Conservation (phyloP, 2,797 vertebrate genomes). For the Anableps anableps region DNA sequence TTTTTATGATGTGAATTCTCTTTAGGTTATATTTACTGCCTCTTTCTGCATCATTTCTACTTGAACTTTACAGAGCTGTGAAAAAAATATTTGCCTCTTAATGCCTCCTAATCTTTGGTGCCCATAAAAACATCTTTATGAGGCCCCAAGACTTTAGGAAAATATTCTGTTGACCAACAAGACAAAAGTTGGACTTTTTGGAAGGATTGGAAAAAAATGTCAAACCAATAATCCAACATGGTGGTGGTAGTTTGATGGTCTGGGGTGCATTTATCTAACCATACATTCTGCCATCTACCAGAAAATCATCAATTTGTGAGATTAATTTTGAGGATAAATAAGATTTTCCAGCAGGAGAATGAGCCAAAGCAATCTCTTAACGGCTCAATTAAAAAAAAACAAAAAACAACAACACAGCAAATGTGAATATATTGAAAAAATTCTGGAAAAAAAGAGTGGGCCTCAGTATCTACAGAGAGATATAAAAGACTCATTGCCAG, state of each 20-base stretch:
- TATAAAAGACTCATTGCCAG: too few species aligned
- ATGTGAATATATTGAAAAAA: too few species aligned
- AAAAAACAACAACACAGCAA: too few species aligned
- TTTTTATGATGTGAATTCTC: neutral
- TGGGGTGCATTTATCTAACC: neutral
- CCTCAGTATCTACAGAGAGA: too few species aligned
- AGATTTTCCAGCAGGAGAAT: too few species aligned
- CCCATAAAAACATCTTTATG: too few species aligned
- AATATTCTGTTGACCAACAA: too few species aligned
- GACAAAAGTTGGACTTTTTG: neutral
- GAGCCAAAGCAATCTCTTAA: too few species aligned
- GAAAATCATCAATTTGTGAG: neutral
- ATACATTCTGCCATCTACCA: neutral
- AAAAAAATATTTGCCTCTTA: neutral
- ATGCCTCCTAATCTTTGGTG: too few species aligned
- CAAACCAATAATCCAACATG: neutral
- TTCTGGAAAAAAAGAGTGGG: too few species aligned
- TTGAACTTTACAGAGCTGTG: neutral
- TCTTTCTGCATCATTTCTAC: neutral
- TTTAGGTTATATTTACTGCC: neutral
- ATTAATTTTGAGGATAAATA: neutral
- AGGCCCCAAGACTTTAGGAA: too few species aligned
- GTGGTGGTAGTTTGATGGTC: neutral
- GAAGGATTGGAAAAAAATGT: neutral
- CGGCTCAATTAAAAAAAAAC: too few species aligned